Evolutionary conservation across 1,140 invertebrate species (phyloP).

Genomic region (Frieseomelitta varia): DNA sequence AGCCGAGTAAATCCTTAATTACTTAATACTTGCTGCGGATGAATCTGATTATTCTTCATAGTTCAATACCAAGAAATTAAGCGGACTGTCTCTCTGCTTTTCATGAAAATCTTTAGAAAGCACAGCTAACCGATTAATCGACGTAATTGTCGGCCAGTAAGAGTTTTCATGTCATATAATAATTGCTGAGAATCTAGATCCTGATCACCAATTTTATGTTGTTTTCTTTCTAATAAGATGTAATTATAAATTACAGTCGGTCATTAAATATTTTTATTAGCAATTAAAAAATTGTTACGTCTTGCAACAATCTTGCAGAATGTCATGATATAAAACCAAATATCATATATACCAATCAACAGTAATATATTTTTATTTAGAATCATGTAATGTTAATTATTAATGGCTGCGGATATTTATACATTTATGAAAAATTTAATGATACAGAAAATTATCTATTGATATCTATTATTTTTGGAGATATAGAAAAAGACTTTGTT

Average conservation of each 20-base stretch:
- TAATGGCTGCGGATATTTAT: too few relatives aligned
- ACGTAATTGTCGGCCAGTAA: neutral
- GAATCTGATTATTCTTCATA: conserved; percentile 8
- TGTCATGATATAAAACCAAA: neutral
- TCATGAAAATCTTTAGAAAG: neutral
- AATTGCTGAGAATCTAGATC: neutral
- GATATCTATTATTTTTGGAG: too few relatives aligned
- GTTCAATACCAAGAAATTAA: neutral
- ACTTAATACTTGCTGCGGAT: neutral
- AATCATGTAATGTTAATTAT: too few relatives aligned
- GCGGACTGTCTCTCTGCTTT: neutral
- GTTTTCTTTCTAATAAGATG: neutral
- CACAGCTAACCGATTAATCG: neutral
- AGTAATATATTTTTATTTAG: too few relatives aligned
- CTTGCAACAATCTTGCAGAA: too few relatives aligned
- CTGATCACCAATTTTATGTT: neutral
- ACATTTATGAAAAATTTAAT: too few relatives aligned
- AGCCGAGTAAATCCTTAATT: conserved; percentile 6
- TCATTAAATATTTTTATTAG: neutral
- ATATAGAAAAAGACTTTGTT: too few relatives aligned
- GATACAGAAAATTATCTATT: too few relatives aligned
- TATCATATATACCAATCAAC: neutral
- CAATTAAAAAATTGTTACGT: neutral
- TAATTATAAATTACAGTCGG: neutral
- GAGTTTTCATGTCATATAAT: neutral